Percentiles rank a stretch among this genome's conserved stretches.
Evolutionary conservation across 2,888 invertebrate species (phyloP).

Genomic region (Archaeoteleia sp.): DNA sequence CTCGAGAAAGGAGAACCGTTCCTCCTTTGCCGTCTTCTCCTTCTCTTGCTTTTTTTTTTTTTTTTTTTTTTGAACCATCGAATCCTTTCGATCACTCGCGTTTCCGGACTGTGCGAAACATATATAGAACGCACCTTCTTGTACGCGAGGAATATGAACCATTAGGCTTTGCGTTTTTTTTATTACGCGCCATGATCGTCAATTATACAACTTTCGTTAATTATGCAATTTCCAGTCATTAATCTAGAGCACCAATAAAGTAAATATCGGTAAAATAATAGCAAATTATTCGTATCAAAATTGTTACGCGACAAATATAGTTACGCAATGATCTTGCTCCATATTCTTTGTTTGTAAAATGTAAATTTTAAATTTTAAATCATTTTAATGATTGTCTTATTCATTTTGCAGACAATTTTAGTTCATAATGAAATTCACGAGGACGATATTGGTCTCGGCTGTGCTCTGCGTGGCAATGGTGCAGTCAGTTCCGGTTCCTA

Average conservation of each 20-base stretch:
- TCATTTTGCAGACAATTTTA: constrained; percentile 21
- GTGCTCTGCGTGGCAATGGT: constrained; percentile 65
- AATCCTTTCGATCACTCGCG: constrained; percentile 35
- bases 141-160: not conserved
- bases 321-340: too few relatives aligned
- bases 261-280: too few relatives aligned
- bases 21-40: constrained; percentile 55
- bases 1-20: constrained; percentile 71
- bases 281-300: too few relatives aligned
- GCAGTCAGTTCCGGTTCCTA: constrained; percentile 65
- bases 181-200: too few relatives aligned
- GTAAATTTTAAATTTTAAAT: too few relatives aligned
- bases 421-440: constrained; percentile 66
- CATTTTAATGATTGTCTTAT: not conserved
- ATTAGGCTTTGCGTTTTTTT: not conserved
- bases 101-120: constrained; percentile 46
- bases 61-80: constrained; percentile 45
- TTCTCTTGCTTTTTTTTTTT: too few relatives aligned
- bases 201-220: not conserved
- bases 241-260: too few relatives aligned
- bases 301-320: too few relatives aligned
- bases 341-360: too few relatives aligned
- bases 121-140: constrained; percentile 15
- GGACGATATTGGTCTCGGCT: constrained; percentile 60
- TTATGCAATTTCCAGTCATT: not conserved